These are phyloP conservation scores for Sminthurides bifidus DNA, from an alignment of 1,140 invertebrate genomes.

Conservation along the genomic window DNA sequence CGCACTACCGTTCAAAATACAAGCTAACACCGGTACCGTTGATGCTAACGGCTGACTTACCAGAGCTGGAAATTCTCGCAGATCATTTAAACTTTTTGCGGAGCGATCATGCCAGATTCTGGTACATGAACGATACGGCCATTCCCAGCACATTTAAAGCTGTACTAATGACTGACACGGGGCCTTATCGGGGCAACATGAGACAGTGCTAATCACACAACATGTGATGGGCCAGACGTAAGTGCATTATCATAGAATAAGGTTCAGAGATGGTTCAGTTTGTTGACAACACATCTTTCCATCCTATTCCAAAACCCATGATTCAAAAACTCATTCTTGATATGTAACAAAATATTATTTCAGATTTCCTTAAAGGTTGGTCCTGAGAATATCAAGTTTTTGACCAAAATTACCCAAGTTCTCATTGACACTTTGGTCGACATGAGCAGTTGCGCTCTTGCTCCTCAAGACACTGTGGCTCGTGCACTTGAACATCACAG, in stretches of 20 bases:
- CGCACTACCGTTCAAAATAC: constrained; percentile 20
- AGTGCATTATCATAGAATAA: neutral
- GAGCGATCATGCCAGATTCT: constrained; percentile 34
- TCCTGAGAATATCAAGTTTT: constrained; percentile 24
- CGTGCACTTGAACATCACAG: too few species aligned
- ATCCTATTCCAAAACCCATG: too few species aligned
- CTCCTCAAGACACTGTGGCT: too few species aligned
- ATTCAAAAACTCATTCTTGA: too few species aligned
- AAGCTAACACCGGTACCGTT: constrained; percentile 29
- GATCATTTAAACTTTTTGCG: constrained; percentile 33
- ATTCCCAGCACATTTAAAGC: constrained; percentile 33
- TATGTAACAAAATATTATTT: too few species aligned
- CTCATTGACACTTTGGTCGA: constrained; percentile 26
- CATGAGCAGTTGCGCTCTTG: constrained; percentile 23
- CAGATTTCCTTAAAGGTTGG: constrained; percentile 20
- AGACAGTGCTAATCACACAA: constrained; percentile 38
- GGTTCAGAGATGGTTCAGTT: too few species aligned
- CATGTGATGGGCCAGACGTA: constrained; percentile 35
- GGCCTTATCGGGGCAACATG: constrained; percentile 39
- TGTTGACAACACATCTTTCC: too few species aligned
- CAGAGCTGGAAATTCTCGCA: constrained; percentile 28
- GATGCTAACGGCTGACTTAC: constrained; percentile 29
- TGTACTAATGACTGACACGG: constrained; percentile 39
- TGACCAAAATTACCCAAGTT: constrained; percentile 28
- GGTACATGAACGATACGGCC: constrained; percentile 34